Conservation (phyloP, 2,888 invertebrate genomes). For the Ephialtes manifestator region DNA sequence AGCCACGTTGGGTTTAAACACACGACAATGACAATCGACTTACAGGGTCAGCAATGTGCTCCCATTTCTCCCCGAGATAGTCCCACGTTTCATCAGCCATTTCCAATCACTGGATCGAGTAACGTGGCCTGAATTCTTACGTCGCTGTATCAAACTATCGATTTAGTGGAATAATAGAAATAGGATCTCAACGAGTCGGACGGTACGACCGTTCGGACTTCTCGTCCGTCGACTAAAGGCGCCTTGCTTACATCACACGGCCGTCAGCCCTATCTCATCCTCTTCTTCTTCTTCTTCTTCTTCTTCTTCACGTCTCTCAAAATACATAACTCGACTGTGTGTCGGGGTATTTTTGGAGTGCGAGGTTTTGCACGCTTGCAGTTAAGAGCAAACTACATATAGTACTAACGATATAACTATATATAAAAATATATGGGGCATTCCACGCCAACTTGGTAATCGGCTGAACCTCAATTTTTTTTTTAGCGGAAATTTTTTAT, state of each 20-base stretch:
- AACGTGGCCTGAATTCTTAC: not conserved
- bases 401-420: not conserved
- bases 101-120: not conserved
- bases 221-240: constrained; percentile 70
- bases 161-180: constrained; percentile 25
- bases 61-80: constrained; percentile 83
- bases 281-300: constrained; percentile 57
- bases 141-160: constrained; percentile 11
- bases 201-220: constrained; percentile 68
- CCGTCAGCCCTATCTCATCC: constrained; percentile 54
- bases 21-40: constrained; percentile 72
- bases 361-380: constrained; percentile 56
- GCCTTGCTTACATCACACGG: constrained; percentile 72
- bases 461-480: too few species aligned
- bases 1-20: constrained; percentile 40
- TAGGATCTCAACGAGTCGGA: constrained; percentile 50
- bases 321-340: constrained; percentile 67
- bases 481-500: too few species aligned
- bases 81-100: constrained; percentile 81
- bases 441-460: too few species aligned
- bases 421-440: too few species aligned
- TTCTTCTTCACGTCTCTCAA: constrained; percentile 64
- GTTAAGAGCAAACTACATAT: not conserved
- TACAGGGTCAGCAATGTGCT: constrained; percentile 81
- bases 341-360: constrained; percentile 70